Conservation (phyloP, 2,113 vertebrate species). For the Rissa tridactyla region DNA sequence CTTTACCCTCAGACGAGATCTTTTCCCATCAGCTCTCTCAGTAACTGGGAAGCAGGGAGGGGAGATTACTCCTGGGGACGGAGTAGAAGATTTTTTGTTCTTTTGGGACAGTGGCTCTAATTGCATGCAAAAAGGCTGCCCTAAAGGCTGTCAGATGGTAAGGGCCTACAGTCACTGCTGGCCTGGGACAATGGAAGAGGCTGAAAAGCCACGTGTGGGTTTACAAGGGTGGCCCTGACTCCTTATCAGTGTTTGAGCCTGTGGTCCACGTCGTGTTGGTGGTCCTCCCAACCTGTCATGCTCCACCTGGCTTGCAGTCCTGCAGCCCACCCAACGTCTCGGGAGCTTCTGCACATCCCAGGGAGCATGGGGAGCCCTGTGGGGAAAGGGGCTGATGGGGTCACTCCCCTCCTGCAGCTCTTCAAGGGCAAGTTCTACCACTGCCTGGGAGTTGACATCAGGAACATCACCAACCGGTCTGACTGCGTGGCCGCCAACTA, state of each 20-base stretch:
- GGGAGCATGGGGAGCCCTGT: neutral
- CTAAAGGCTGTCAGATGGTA: neutral
- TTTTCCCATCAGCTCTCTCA: neutral
- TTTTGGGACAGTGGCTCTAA: neutral
- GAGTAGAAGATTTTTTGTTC: neutral
- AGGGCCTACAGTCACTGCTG: neutral
- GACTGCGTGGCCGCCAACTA: constrained; percentile 93
- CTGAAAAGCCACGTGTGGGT: neutral
- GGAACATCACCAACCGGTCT: constrained; percentile 96
- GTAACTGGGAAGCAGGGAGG: neutral
- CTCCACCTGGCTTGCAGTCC: neutral
- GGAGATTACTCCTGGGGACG: neutral
- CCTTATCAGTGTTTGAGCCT: neutral
- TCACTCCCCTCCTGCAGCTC: constrained; percentile 74
- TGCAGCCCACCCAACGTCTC: neutral
- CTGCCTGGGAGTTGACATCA: constrained; percentile 90
- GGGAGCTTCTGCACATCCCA: neutral
- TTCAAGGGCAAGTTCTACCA: constrained; percentile 99
- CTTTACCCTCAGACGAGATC: constrained; percentile 7
- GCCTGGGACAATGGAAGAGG: neutral
- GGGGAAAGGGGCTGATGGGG: neutral
- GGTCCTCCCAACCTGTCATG: neutral
- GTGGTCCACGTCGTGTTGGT: neutral
- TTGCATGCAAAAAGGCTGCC: neutral
- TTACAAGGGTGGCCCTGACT: neutral